Percentiles rank a stretch among this genome's conserved stretches.
These are phyloP conservation scores for Metallyticus violacea DNA, from an alignment of 2,888 invertebrate genomes.

Conservation along the genomic window DNA sequence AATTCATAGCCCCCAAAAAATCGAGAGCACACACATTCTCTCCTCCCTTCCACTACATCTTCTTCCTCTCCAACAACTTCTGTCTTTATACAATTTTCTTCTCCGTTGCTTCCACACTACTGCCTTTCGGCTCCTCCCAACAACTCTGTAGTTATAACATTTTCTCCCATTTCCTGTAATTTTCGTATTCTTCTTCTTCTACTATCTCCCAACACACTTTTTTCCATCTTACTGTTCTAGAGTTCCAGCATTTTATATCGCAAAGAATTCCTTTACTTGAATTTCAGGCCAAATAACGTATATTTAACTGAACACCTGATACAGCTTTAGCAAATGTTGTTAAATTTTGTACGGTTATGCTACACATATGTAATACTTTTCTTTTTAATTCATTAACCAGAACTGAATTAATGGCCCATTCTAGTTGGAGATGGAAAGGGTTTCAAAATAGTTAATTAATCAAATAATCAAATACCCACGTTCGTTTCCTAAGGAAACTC, in stretches of 20 bases:
- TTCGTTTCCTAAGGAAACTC: too few species aligned
- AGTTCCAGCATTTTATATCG: not conserved
- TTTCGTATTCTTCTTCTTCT: not conserved
- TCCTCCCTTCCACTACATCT: not conserved
- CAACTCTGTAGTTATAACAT: not conserved
- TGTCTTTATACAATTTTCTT: conserved; percentile 17
- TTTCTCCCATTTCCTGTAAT: conserved; percentile 17
- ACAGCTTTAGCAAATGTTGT: too few species aligned
- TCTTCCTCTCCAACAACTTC: not conserved
- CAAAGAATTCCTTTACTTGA: not conserved
- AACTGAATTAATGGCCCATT: too few species aligned
- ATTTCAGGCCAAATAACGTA: not conserved
- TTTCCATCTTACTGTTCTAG: not conserved
- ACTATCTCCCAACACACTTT: not conserved
- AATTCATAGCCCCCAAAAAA: not conserved
- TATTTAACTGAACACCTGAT: too few species aligned
- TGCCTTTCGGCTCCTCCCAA: not conserved
- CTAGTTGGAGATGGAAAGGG: too few species aligned
- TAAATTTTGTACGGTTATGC: too few species aligned
- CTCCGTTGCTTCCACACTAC: not conserved
- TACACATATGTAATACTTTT: too few species aligned
- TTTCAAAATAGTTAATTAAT: too few species aligned
- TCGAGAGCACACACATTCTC: not conserved
- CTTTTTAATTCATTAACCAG: too few species aligned
- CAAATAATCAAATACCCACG: too few species aligned